Evolutionary conservation across 2,888 invertebrate genomes (phyloP).

Genomic region (Leptopilina drosophilae): DNA sequence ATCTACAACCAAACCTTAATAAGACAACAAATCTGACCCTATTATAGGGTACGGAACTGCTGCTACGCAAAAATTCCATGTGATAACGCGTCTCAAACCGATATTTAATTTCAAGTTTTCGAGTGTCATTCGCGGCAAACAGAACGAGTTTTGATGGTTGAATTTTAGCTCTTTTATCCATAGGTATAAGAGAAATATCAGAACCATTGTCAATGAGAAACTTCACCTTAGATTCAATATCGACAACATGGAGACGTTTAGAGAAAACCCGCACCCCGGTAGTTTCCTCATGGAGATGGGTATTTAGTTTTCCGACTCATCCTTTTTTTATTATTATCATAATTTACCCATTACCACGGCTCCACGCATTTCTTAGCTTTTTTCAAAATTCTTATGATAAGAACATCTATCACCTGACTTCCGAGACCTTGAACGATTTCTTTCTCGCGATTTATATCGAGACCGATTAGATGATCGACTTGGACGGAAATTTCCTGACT

Average conservation of each 20-base stretch:
- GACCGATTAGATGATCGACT: background rate
- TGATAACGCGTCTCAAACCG: background rate
- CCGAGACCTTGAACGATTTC: background rate
- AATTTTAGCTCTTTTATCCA: background rate
- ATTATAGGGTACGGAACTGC: slow-evolving; percentile 1
- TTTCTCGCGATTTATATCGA: background rate
- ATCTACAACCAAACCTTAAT: background rate
- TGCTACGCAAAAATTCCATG: slow-evolving; percentile 28
- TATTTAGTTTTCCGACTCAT: too few relatives aligned
- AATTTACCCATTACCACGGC: too few relatives aligned
- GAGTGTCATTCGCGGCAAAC: slow-evolving; percentile 8
- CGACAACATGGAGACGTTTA: slow-evolving; percentile 4
- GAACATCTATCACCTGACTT: background rate
- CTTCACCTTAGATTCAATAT: background rate
- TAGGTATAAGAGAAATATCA: slow-evolving; percentile 7
- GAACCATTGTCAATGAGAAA: slow-evolving; percentile 29
- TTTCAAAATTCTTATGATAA: too few relatives aligned
- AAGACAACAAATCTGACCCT: too few relatives aligned
- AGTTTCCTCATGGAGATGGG: background rate
- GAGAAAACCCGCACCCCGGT: background rate
- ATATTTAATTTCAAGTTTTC: background rate
- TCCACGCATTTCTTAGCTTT: too few relatives aligned
- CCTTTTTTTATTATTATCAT: too few relatives aligned
- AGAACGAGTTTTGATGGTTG: background rate
- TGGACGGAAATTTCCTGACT: too few relatives aligned